A percentile compares a stretch with the other conserved stretches of the same genome.
phyloP scores from a whole-genome alignment of 2,888 invertebrate species.

The Nezara viridula region DNA sequence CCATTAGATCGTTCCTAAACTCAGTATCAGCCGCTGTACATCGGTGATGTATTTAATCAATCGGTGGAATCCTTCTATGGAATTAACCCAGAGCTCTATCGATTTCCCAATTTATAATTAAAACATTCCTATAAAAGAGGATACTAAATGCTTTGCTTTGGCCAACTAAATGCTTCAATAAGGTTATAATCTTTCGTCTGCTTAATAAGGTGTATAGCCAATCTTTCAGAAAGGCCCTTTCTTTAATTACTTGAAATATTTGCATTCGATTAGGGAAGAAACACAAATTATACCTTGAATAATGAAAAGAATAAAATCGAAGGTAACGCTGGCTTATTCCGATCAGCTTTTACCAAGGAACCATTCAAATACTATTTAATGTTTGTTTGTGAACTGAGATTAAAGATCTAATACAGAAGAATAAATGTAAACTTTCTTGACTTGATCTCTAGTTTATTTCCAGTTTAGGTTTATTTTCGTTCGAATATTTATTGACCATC shows the following conservation, averaged over 20 bases:
- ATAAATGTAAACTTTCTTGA: not conserved
- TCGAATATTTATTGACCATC: not conserved
- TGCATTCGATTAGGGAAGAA: not conserved
- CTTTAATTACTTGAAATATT: not conserved
- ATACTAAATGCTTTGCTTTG: too few species aligned
- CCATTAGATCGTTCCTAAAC: too few species aligned
- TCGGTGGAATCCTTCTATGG: too few species aligned
- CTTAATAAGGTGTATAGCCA: not conserved
- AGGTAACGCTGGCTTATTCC: not conserved
- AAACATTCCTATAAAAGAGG: too few species aligned
- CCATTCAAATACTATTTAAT: not conserved
- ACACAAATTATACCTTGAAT: not conserved
- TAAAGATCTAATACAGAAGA: constrained; percentile 10
- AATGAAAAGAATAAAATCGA: not conserved
- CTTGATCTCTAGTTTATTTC: not conserved
- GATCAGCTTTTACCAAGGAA: not conserved
- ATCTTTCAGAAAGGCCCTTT: not conserved
- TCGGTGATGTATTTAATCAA: too few species aligned
- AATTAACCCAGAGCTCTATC: too few species aligned
- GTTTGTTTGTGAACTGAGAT: not conserved
- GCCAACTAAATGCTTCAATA: too few species aligned
- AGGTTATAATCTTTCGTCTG: too few species aligned
- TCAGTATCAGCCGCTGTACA: too few species aligned
- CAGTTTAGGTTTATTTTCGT: not conserved
- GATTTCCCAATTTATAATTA: too few species aligned